These are phyloP conservation scores for Aspidiotus rigidus DNA, from an alignment of 2,888 invertebrate species.

Conservation along the genomic window DNA sequence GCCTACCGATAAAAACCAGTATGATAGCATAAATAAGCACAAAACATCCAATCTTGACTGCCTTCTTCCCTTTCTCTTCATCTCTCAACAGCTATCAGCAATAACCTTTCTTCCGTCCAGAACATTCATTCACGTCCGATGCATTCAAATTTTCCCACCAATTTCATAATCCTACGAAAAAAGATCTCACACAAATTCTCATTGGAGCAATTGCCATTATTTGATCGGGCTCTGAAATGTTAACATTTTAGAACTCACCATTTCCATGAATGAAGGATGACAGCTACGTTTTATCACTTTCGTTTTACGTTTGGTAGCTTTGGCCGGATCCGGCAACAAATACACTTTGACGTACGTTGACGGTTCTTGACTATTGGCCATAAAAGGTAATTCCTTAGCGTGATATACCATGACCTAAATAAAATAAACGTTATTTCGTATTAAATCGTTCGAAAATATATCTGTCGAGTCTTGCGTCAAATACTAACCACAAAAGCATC, in stretches of 20 bases:
- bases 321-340: constrained; percentile 81
- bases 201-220: not conserved
- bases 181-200: too few relatives aligned
- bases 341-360: constrained; percentile 88
- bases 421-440: not conserved
- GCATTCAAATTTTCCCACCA: too few relatives aligned
- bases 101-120: too few relatives aligned
- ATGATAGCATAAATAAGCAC: too few relatives aligned
- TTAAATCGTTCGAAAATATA: not conserved
- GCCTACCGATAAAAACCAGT: too few relatives aligned
- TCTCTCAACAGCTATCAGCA: too few relatives aligned
- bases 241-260: constrained; percentile 51
- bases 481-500: constrained; percentile 52
- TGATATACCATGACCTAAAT: constrained; percentile 70
- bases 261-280: constrained; percentile 97
- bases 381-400: constrained; percentile 73
- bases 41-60: too few relatives aligned
- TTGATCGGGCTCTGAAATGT: not conserved
- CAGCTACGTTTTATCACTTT: constrained; percentile 83
- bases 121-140: too few relatives aligned
- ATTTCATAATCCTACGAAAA: too few relatives aligned
- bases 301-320: constrained; percentile 91
- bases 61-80: too few relatives aligned
- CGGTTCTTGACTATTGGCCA: constrained; percentile 71
- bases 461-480: not conserved